Percentiles rank a stretch among this genome's conserved stretches.
Conservation (phyloP, 2,888 invertebrate species). For the Salticus scenicus region DNA sequence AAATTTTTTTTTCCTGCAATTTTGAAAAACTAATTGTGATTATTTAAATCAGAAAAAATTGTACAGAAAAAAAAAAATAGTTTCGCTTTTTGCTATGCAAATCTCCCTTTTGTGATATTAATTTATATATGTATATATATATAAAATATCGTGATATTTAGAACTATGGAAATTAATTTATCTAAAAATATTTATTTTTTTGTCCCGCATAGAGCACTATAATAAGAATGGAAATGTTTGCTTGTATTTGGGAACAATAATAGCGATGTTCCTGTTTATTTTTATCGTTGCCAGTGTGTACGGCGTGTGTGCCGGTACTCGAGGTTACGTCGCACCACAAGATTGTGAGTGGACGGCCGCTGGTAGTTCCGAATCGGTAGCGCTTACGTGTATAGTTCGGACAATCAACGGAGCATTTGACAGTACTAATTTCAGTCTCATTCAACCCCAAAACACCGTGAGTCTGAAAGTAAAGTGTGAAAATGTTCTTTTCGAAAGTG, state of each 20-base stretch:
- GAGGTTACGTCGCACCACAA: conserved; percentile 70
- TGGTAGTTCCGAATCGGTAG: conserved; percentile 42
- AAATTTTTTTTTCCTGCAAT: background rate
- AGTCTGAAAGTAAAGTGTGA: conserved; percentile 84
- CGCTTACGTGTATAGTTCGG: conserved; percentile 69
- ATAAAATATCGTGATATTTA: conserved; percentile 4
- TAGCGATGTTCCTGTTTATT: conserved; percentile 32
- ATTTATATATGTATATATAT: background rate
- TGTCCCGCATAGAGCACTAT: background rate
- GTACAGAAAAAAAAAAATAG: background rate
- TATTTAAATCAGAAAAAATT: background rate
- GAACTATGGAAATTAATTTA: background rate
- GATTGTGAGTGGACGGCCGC: conserved; percentile 70
- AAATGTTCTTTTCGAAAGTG: conserved; percentile 71
- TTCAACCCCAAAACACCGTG: conserved; percentile 89
- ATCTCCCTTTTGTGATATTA: background rate
- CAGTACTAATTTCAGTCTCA: conserved; percentile 90
- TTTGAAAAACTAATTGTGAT: background rate
- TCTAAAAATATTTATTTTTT: conserved; percentile 11
- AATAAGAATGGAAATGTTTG: background rate
- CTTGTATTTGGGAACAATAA: background rate
- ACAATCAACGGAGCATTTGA: conserved; percentile 83
- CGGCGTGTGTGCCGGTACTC: background rate
- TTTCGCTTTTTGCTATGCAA: background rate
- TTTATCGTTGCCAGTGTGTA: background rate